A percentile compares a stretch with the other conserved stretches of the same genome.
phyloP scores from a whole-genome alignment of 1,140 invertebrate genomes.

The Bombus soroeensis region DNA sequence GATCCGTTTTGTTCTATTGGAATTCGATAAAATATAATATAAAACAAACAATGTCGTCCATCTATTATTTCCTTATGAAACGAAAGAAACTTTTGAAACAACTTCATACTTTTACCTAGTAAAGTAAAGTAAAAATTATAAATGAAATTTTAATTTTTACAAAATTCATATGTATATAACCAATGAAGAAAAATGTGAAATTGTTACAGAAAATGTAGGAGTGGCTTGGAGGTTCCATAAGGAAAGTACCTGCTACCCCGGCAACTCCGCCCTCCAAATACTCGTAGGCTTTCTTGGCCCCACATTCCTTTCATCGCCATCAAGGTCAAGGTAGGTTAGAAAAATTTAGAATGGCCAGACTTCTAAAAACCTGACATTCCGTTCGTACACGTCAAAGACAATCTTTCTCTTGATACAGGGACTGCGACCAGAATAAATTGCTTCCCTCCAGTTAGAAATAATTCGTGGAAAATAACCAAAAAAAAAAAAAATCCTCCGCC shows the following conservation, averaged over 20 bases:
- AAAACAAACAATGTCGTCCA: no score
- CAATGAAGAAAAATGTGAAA: not conserved
- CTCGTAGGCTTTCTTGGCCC: slow-evolving; percentile 54
- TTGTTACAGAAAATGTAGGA: slow-evolving; percentile 54
- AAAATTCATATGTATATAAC: not conserved
- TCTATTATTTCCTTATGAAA: no score
- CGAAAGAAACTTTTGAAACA: no score
- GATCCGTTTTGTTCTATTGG: no score
- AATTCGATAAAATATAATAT: no score
- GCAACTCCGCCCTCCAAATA: slow-evolving; percentile 51
- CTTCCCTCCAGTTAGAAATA: not conserved
- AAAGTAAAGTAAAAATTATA: no score
- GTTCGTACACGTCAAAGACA: slow-evolving; percentile 2
- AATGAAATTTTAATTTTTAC: no score
- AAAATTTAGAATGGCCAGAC: slow-evolving; percentile 50
- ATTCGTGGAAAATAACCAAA: not conserved
- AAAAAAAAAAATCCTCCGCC: not conserved
- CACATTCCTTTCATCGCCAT: slow-evolving; percentile 65
- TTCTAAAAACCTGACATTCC: slow-evolving; percentile 54
- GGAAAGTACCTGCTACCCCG: slow-evolving; percentile 33
- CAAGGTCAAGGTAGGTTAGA: slow-evolving; percentile 74
- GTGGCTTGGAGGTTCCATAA: slow-evolving; percentile 51
- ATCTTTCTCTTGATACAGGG: slow-evolving; percentile 25
- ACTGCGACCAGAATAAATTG: not conserved
- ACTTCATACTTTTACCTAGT: no score